A percentile compares a stretch with the other conserved stretches of the same genome.
phyloP scores from a whole-genome alignment of 2,113 vertebrate genomes.

The Athene cunicularia region DNA sequence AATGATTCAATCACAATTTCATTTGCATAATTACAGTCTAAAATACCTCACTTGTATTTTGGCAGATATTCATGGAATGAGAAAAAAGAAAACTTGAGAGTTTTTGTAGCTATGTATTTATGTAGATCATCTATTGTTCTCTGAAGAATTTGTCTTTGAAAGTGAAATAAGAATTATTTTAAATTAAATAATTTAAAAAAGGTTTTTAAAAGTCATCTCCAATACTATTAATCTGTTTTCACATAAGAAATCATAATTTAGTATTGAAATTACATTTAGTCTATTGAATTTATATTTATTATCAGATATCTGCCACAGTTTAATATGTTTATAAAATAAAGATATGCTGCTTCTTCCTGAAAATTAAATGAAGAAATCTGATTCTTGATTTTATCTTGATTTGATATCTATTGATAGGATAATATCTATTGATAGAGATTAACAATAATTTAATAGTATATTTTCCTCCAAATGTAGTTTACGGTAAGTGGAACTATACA shows the following conservation, averaged over 20 bases:
- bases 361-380: neutral
- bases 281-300: neutral
- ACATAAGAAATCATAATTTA: neutral
- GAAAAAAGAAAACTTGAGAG: neutral
- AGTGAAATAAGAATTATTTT: neutral
- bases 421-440: neutral
- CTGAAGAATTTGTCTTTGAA: neutral
- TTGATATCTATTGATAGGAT: neutral
- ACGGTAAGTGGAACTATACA: neutral
- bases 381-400: neutral
- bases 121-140: neutral
- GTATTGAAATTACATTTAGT: neutral
- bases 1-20: neutral
- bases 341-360: neutral
- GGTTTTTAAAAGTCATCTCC: neutral
- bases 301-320: neutral
- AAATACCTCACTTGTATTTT: neutral
- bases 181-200: neutral
- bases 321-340: neutral
- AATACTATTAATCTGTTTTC: neutral
- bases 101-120: neutral
- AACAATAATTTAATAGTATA: neutral
- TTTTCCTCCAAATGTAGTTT: neutral
- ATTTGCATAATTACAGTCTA: neutral
- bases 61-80: neutral